Percentiles rank a stretch among this genome's conserved stretches.
Conservation (phyloP, 2,888 invertebrate species). For the Anagyrus pseudococci region DNA sequence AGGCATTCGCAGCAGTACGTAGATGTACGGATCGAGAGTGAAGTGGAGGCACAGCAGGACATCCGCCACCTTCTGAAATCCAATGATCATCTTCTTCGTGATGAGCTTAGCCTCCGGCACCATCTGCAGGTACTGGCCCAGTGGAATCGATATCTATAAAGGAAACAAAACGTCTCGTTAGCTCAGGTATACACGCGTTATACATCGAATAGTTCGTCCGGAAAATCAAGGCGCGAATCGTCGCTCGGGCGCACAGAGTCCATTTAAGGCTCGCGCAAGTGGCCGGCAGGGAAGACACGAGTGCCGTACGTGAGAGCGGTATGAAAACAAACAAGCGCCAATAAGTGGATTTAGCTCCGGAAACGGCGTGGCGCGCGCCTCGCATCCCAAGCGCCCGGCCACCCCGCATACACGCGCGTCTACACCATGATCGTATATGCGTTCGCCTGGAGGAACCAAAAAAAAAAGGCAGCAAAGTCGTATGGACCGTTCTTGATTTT, state of each 20-base stretch:
- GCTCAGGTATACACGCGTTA: too few species aligned
- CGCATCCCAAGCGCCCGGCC: background rate
- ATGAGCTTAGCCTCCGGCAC: constrained; percentile 42
- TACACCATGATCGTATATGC: background rate
- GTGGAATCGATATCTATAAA: constrained; percentile 74
- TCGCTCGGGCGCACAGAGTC: too few species aligned
- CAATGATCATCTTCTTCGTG: constrained; percentile 47
- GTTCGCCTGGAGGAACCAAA: too few species aligned
- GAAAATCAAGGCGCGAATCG: too few species aligned
- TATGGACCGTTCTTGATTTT: too few species aligned
- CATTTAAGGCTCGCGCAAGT: background rate
- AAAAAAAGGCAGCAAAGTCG: too few species aligned
- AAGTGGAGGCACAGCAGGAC: constrained; percentile 81
- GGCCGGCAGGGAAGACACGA: constrained; percentile 3
- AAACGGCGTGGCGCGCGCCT: background rate
- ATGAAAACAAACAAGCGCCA: constrained; percentile 18
- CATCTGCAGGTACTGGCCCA: constrained; percentile 64
- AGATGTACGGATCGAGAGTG: constrained; percentile 82
- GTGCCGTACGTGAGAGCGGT: constrained; percentile 15
- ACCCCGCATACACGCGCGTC: background rate
- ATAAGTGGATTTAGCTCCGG: constrained; percentile 13
- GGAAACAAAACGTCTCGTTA: too few species aligned
- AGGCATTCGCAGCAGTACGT: constrained; percentile 73
- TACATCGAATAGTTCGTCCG: too few species aligned
- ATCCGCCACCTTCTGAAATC: constrained; percentile 72